Evolutionary conservation across 2,797 vertebrate species (phyloP).

Genomic region (Chrysocyon brachyurus): DNA sequence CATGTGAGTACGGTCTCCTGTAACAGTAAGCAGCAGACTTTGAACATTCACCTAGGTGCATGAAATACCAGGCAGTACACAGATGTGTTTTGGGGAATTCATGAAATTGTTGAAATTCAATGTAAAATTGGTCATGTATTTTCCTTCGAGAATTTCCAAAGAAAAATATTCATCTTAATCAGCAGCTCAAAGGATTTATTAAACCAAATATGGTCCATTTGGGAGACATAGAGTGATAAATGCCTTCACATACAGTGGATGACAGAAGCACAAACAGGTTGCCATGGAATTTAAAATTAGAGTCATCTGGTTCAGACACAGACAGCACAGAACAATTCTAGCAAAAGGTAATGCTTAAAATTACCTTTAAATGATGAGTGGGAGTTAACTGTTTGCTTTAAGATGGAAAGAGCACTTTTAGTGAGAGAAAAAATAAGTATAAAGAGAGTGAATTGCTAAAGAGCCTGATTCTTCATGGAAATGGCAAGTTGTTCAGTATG

Average conservation of each 20-base stretch:
- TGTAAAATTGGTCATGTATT: neutral
- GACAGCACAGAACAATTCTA: constrained; percentile 62
- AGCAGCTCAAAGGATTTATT: neutral
- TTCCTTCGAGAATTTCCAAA: neutral
- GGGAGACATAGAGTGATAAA: neutral
- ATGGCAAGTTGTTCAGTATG: constrained; percentile 38
- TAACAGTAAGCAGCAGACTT: neutral
- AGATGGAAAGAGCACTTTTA: constrained; percentile 55
- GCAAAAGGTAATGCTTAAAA: constrained; percentile 67
- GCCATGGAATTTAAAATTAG: constrained; percentile 60
- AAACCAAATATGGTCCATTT: neutral
- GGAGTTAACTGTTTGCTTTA: constrained; percentile 64
- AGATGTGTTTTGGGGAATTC: neutral
- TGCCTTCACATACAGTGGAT: neutral
- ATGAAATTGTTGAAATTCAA: neutral
- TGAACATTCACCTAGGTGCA: neutral
- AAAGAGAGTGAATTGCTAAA: constrained; percentile 4
- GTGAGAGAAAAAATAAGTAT: constrained; percentile 50
- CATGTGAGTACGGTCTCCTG: neutral
- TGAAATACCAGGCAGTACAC: neutral
- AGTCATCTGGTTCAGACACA: constrained; percentile 40
- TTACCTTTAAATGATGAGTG: constrained; percentile 76
- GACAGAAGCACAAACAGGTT: constrained; percentile 1
- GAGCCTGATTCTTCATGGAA: constrained; percentile 1
- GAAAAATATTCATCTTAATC: neutral